These are phyloP conservation scores for Cacatua alba DNA, from an alignment of 2,113 vertebrate species.

Conservation along the genomic window DNA sequence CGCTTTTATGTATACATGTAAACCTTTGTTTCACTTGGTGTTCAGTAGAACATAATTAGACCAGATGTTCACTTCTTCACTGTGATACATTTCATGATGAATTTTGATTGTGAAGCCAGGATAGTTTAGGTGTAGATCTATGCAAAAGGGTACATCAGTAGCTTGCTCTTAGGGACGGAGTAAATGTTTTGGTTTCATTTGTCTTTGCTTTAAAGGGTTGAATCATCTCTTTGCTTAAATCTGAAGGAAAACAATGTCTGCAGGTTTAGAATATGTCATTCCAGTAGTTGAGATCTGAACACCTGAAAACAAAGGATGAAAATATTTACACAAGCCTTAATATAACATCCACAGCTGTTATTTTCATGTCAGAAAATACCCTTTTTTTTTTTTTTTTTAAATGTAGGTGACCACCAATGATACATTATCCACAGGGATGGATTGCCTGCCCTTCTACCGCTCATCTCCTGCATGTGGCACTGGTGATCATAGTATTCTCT, in stretches of 20 bases:
- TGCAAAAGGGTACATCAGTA: not conserved
- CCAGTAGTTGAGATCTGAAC: not conserved
- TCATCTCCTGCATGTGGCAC: conserved; percentile 81
- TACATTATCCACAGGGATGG: not conserved
- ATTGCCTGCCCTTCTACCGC: conserved; percentile 89
- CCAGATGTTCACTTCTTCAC: not conserved
- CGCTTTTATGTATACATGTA: not conserved
- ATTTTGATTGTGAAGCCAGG: not conserved
- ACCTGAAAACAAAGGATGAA: not conserved
- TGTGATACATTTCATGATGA: not conserved
- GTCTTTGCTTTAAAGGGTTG: not conserved
- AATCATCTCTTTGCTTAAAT: not conserved
- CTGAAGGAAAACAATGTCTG: not conserved
- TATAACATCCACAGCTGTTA: not conserved
- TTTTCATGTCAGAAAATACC: not conserved
- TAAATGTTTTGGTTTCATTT: not conserved
- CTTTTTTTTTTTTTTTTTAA: not conserved
- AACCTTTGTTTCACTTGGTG: not conserved
- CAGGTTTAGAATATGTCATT: not conserved
- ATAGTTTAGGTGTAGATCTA: not conserved
- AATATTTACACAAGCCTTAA: not conserved
- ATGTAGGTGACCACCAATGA: conserved; percentile 76
- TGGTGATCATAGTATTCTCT: not conserved
- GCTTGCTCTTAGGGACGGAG: not conserved
- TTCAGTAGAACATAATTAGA: not conserved